phyloP scores from a whole-genome alignment of 2,888 invertebrate species.

The Zeuzera pyrina region DNA sequence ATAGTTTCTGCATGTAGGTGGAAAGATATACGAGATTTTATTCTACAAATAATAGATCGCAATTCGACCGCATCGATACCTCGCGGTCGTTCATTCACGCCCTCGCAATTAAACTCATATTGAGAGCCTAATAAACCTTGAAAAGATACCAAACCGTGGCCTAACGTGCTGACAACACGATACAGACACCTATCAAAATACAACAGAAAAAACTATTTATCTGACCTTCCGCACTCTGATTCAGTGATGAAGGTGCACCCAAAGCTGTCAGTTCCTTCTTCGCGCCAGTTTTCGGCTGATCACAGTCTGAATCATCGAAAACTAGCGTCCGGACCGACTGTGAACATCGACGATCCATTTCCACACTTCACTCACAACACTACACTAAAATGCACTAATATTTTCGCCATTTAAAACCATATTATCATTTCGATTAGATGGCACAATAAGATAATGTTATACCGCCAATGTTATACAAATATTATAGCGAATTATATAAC shows the following conservation, averaged over 20 bases:
- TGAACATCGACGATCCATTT: slow-evolving; percentile 73
- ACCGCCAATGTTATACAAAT: too few relatives aligned
- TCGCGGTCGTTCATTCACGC: slow-evolving; percentile 31
- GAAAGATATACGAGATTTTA: background rate
- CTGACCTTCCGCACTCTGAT: slow-evolving; percentile 64
- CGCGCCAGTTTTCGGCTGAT: slow-evolving; percentile 54
- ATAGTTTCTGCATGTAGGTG: slow-evolving; percentile 3
- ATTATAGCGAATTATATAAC: background rate
- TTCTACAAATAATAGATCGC: slow-evolving; percentile 2
- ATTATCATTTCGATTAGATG: too few relatives aligned
- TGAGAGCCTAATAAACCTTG: slow-evolving; percentile 55
- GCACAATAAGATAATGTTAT: too few relatives aligned
- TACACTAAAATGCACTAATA: slow-evolving; percentile 50
- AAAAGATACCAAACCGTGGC: slow-evolving; percentile 36
- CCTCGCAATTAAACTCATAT: slow-evolving; percentile 33
- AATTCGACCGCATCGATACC: slow-evolving; percentile 16
- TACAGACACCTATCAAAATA: slow-evolving; percentile 18
- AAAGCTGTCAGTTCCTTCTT: slow-evolving; percentile 51
- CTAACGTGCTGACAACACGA: slow-evolving; percentile 24
- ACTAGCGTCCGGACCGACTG: slow-evolving; percentile 84
- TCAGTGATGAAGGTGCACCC: slow-evolving; percentile 48
- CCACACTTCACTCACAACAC: slow-evolving; percentile 53
- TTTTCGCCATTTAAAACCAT: slow-evolving; percentile 56
- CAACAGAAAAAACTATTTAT: slow-evolving; percentile 18
- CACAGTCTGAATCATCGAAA: slow-evolving; percentile 81